Base-by-base conservation (phyloP, 2,797 vertebrate genomes). In the Aselliscus stoliczkanus region DNA sequence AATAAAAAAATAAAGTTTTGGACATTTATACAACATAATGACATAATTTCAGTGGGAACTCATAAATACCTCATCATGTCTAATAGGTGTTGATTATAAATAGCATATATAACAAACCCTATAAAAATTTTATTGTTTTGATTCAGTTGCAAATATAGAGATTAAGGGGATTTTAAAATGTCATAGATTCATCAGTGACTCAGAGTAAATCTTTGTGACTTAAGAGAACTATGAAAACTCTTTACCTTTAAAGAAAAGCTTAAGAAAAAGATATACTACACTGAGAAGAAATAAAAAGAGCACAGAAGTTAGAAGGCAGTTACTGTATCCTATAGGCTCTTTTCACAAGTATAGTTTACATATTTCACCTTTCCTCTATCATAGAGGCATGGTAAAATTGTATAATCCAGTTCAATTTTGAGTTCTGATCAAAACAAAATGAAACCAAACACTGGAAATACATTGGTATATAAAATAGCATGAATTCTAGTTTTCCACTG, bases 81-180 rank as follows among this genome's bases (percentile, higher is more conserved):
- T 79, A 80, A 25, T 0, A 72, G 47, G 52, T 18, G 42, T 27
- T 60, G 50, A 80, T 62, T 84, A 81, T 52, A 56, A 52, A 76
- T 42, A 39, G 47, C 69, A 2, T 76, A n/a, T 42, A 44, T 21
- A 80, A 79, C 14, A 56, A 34, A 62, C 27, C 4, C 56, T 64
- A 34, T 21, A 37, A 82, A 69, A n/a, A 39, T 39, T 60, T 92
- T 73, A 77, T 31, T 91, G 20, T 64, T 79, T 27, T 87, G 60
- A 75, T 52, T 88, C 27, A 58, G 54, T 39, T 50, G 65, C 52
- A 91, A 94, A 94, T 92, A 80, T 64, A 39, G 64, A 94, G 34
- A 83, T 89, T 88, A 85, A 76, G 47, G 42, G 70, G 29, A 80
- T 80, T 86, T 86, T 96, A 58, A 95, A 82, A 94, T 56, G 65